These are phyloP conservation scores for Ceratothoa steindachneri DNA, from an alignment of 2,888 invertebrate species.

Conservation along the genomic window DNA sequence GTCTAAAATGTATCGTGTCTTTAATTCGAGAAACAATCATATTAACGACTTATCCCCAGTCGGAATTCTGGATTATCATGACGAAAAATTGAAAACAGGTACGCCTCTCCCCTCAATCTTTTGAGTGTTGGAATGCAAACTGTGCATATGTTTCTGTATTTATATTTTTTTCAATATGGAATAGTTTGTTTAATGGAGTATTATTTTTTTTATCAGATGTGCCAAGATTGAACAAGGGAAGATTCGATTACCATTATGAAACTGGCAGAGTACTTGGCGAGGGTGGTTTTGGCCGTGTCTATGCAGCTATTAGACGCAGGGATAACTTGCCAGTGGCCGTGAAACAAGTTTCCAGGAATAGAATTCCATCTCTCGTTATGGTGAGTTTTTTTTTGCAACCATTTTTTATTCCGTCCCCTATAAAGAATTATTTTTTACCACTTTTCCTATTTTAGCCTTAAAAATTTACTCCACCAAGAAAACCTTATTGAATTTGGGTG, in stretches of 20 bases:
- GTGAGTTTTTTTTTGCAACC: conserved; percentile 52
- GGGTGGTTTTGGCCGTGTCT: conserved; percentile 61
- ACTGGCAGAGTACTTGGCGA: conserved; percentile 53
- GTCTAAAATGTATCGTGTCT: not conserved
- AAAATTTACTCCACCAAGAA: too few relatives aligned
- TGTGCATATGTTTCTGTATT: too few relatives aligned
- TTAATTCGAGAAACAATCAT: conserved; percentile 3
- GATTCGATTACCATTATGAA: conserved; percentile 3
- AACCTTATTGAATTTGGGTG: too few relatives aligned
- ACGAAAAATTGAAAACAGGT: not conserved
- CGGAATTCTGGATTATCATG: not conserved
- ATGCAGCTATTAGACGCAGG: conserved; percentile 56
- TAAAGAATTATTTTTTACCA: too few relatives aligned
- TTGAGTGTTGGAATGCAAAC: too few relatives aligned
- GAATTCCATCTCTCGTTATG: conserved; percentile 58
- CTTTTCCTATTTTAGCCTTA: too few relatives aligned
- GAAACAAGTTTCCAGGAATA: conserved; percentile 57
- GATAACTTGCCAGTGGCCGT: conserved; percentile 58
- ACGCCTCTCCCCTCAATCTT: too few relatives aligned
- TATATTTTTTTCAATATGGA: too few relatives aligned
- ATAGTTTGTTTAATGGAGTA: not conserved
- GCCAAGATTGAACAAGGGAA: not conserved
- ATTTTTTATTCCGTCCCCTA: too few relatives aligned
- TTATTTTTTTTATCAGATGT: not conserved
- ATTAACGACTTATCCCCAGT: conserved; percentile 1